phyloP scores from a whole-genome alignment of 2,113 vertebrate genomes.

The Myodes glareolus region DNA sequence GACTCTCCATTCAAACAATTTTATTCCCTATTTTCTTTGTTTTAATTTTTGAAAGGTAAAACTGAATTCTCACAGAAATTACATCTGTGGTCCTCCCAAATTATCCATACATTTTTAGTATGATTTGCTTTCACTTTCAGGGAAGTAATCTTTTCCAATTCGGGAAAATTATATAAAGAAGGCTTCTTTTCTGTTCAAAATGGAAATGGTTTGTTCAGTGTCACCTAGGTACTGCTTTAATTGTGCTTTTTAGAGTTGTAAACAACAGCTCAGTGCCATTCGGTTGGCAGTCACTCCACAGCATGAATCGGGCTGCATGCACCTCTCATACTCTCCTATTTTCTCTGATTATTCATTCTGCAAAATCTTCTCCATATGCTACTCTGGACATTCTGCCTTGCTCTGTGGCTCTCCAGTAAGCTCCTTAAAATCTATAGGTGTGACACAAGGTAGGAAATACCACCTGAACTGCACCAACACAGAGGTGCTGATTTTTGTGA shows the following conservation, averaged over 20 bases:
- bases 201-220: not conserved
- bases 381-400: not conserved
- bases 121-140: not conserved
- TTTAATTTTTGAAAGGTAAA: not conserved
- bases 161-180: not conserved
- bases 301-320: not conserved
- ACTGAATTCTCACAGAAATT: not conserved
- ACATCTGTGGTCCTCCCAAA: not conserved
- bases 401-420: not conserved
- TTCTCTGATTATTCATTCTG: not conserved
- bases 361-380: not conserved
- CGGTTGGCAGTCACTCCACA: not conserved
- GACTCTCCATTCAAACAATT: not conserved
- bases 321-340: not conserved
- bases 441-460: not conserved
- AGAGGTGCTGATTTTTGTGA: not conserved
- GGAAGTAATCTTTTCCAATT: not conserved
- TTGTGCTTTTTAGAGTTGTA: conserved; percentile 29
- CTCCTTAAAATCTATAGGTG: not conserved
- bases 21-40: not conserved
- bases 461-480: not conserved
- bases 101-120: not conserved
- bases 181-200: not conserved
- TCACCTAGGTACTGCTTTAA: not conserved
- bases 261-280: not conserved